Evolutionary conservation across 2,888 invertebrate genomes (phyloP).

Genomic region (Drosophila atroscutellata): DNA sequence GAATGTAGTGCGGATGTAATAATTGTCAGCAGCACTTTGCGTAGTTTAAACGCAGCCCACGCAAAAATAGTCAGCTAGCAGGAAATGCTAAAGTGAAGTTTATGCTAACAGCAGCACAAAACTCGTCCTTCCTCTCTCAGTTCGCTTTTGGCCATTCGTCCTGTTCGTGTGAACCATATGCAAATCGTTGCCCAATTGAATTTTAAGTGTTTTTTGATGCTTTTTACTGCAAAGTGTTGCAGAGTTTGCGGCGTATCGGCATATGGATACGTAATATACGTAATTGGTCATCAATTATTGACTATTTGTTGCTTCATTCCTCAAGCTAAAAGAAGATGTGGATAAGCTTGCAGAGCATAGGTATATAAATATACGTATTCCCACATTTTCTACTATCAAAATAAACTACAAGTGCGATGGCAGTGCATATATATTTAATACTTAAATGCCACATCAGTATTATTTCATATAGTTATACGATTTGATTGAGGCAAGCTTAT

Average conservation of each 20-base stretch:
- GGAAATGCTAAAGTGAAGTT: slow-evolving; percentile 74
- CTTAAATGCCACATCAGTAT: neutral
- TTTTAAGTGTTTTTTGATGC: slow-evolving; percentile 48
- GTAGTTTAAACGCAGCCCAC: slow-evolving; percentile 69
- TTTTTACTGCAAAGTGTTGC: slow-evolving; percentile 41
- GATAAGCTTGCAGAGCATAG: neutral
- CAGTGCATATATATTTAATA: neutral
- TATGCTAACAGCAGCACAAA: slow-evolving; percentile 56
- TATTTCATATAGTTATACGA: neutral
- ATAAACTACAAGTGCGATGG: neutral
- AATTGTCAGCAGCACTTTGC: slow-evolving; percentile 78
- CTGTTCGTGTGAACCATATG: slow-evolving; percentile 32
- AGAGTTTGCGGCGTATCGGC: slow-evolving; percentile 36
- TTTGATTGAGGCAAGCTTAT: neutral
- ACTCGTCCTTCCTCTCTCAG: neutral
- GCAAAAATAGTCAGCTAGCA: slow-evolving; percentile 60
- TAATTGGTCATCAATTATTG: slow-evolving; percentile 35
- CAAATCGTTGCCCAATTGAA: slow-evolving; percentile 57
- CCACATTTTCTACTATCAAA: too few species aligned
- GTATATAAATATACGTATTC: neutral
- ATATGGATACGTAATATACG: slow-evolving; percentile 45
- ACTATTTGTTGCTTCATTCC: slow-evolving; percentile 19
- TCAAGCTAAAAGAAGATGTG: neutral
- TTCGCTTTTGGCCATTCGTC: neutral
- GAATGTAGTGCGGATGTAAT: slow-evolving; percentile 76